Base-by-base conservation (phyloP, 2,797 vertebrate genomes). In the Anas georgica region DNA sequence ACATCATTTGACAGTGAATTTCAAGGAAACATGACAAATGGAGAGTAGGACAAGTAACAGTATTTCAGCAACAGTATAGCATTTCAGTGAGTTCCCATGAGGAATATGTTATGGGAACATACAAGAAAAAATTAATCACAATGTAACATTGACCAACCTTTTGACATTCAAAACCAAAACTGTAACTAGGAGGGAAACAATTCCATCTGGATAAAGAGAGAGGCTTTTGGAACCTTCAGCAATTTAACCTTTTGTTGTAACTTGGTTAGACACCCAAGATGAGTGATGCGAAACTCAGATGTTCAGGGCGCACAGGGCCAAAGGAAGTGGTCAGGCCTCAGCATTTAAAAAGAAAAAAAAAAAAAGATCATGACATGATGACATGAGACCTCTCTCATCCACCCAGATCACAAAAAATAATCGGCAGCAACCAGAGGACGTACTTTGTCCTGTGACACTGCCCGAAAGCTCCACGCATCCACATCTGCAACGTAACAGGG, bases 251-350 rank as follows among this genome's bases (percentile, higher is more conserved):
- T 39, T 46, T 29, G 15, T 14, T 9, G 41, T 9, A 33, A 17
- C 33, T 48, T 17, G 33, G 16, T 13, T 13, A 23, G 2, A 22
- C 31, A 48, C 1, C 9, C 64, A n/a, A 37, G 43, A 66, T 25
- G 13, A n/a, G 39, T 31, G 23, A 66, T 14, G 3, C 0, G 16
- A 22, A 41, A 35, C 43, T 0, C 2, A 21, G 33, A 25, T 1
- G 0, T 7, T 25, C 52, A 5, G 0, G 2, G 2, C 9, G 33
- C 17, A 6, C 9, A 7, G 26, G 23, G 37, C 21, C n/a, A 22
- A 52, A 41, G 48, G 18, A n/a, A 72, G 15, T 2, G 3, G 33
- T 25, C 68, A 14, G 48, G 60, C 23, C 16, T 60, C 28, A 16
- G 3, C 18, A 7, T 6, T 29, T 37, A 21, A 25, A 31, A n/a